Conservation (phyloP, 2,797 vertebrate species). For the Accipiter fasciatus region DNA sequence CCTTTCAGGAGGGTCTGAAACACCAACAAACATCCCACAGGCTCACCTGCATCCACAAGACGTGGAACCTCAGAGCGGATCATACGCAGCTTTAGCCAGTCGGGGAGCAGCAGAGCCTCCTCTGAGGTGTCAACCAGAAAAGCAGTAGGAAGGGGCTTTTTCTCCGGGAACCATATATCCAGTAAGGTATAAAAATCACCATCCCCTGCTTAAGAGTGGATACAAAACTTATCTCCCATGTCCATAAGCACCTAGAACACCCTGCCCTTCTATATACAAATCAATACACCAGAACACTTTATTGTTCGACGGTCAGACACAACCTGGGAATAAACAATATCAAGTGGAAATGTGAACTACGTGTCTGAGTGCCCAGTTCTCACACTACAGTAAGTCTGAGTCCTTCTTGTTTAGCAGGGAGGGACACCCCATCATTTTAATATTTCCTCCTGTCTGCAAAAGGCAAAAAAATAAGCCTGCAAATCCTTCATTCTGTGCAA, state of each 20-base stretch:
- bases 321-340: background rate
- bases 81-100: slow-evolving; percentile 98
- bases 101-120: slow-evolving; percentile 92
- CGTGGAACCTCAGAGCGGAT: slow-evolving; percentile 95
- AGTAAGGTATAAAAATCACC: slow-evolving; percentile 88
- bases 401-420: background rate
- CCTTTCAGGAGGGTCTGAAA: background rate
- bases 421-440: background rate
- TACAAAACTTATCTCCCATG: background rate
- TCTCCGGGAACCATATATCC: slow-evolving; percentile 98
- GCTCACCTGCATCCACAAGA: slow-evolving; percentile 91
- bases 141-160: slow-evolving; percentile 94
- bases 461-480: background rate
- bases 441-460: background rate
- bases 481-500: background rate
- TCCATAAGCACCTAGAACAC: background rate
- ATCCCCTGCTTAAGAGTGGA: slow-evolving; percentile 75
- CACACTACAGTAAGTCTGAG: background rate
- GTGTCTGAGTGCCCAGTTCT: background rate
- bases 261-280: background rate
- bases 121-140: slow-evolving; percentile 98
- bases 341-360: background rate
- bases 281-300: background rate
- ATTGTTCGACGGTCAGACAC: background rate
- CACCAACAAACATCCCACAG: background rate